Conservation (phyloP, 2,888 invertebrate genomes). For the Drosophila setosimentum region DNA sequence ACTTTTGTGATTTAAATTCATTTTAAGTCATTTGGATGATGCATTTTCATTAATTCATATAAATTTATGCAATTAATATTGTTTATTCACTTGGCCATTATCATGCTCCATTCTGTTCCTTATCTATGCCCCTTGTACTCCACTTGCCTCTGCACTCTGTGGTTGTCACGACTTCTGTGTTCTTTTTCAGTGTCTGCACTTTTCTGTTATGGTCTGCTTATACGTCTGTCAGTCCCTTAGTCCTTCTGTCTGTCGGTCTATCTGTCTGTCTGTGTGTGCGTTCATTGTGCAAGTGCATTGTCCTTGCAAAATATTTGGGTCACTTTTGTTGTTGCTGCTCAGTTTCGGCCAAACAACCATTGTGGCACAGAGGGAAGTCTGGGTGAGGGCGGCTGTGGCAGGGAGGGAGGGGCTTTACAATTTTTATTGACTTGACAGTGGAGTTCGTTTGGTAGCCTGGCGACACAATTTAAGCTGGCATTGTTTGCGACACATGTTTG, state of each 20-base stretch:
- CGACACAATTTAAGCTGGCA: conserved; percentile 73
- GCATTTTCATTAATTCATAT: conserved; percentile 79
- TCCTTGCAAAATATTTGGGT: conserved; percentile 79
- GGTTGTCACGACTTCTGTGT: conserved; percentile 42
- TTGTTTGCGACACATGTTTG: conserved; percentile 81
- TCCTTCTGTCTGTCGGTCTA: conserved; percentile 10
- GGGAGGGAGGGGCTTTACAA: conserved; percentile 48
- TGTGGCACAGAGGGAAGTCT: background rate
- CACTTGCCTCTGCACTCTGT: conserved; percentile 24
- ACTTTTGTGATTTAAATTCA: conserved; percentile 74
- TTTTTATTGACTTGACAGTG: conserved; percentile 78
- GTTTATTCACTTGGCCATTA: conserved; percentile 76
- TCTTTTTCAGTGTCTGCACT: conserved; percentile 17
- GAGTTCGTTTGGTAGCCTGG: conserved; percentile 28
- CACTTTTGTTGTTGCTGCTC: conserved; percentile 78
- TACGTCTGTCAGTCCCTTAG: background rate
- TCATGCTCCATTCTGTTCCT: conserved; percentile 16
- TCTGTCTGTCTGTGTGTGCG: conserved; percentile 19
- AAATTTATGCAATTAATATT: conserved; percentile 80
- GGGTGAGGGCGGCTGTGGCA: no score
- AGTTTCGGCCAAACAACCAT: conserved; percentile 53
- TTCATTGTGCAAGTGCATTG: conserved; percentile 76
- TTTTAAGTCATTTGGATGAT: conserved; percentile 64
- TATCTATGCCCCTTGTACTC: background rate
- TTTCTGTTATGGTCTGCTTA: conserved; percentile 20